Conservation (phyloP, 2,888 invertebrate genomes). For the Cyclophora albipunctata region DNA sequence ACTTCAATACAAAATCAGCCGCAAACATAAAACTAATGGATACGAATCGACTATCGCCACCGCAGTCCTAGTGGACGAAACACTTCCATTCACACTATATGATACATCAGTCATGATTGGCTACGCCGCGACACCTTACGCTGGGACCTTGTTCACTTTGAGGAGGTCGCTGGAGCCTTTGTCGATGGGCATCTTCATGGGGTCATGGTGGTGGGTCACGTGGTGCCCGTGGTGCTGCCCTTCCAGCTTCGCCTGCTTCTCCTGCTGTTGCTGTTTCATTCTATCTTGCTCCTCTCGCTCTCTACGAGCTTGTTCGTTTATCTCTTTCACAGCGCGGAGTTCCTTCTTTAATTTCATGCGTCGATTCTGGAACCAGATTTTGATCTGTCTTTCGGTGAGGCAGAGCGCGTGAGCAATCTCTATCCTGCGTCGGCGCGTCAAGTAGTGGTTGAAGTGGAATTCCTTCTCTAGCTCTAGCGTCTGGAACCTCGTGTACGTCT, state of each 20-base stretch:
- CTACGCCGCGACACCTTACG: constrained; percentile 76
- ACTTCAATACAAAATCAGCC: constrained; percentile 59
- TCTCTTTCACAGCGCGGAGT: constrained; percentile 93
- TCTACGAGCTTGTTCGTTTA: constrained; percentile 93
- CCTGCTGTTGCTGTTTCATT: constrained; percentile 92
- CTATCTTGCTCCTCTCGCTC: constrained; percentile 93
- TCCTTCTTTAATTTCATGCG: constrained; percentile 98
- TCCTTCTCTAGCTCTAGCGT: constrained; percentile 98
- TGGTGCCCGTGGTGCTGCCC: constrained; percentile 82
- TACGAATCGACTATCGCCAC: constrained; percentile 66
- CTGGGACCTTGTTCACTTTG: constrained; percentile 86
- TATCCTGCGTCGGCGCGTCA: constrained; percentile 96
- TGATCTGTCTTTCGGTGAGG: constrained; percentile 96
- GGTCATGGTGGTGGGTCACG: constrained; percentile 83
- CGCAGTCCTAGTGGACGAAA: constrained; percentile 64
- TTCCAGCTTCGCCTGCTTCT: constrained; percentile 88
- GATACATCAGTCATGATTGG: constrained; percentile 72
- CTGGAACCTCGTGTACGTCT: constrained; percentile 98
- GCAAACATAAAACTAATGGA: constrained; percentile 73
- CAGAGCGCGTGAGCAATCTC: constrained; percentile 98
- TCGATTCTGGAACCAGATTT: constrained; percentile 97
- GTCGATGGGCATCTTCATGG: constrained; percentile 83
- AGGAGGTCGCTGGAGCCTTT: constrained; percentile 84
- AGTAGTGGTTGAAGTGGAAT: constrained; percentile 98
- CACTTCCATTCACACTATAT: constrained; percentile 73